Evolutionary conservation across 2,113 vertebrate genomes (phyloP).

Genomic region (Triplophysa siluroides): DNA sequence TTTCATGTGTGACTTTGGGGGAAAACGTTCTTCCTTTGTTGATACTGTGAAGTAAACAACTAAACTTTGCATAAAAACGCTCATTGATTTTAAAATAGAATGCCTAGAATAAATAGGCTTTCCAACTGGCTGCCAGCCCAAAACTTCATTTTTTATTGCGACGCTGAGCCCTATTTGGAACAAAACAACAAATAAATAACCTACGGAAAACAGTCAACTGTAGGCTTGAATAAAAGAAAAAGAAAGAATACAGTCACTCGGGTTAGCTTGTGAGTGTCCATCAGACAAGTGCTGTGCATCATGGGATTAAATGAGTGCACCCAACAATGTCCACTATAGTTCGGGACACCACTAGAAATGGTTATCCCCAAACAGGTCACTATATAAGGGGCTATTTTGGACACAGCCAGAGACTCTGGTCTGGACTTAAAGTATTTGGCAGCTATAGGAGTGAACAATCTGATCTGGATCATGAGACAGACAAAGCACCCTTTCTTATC

Average conservation of each 20-base stretch:
- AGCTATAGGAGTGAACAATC: conserved; percentile 47
- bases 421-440: background rate
- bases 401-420: background rate
- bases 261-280: background rate
- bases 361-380: no score
- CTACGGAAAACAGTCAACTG: background rate
- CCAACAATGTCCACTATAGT: no score
- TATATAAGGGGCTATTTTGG: no score
- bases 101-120: conserved; percentile 5
- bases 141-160: background rate
- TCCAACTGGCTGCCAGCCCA: background rate
- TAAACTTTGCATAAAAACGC: conserved; percentile 17
- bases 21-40: background rate
- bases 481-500: conserved; percentile 73
- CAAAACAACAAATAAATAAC: background rate
- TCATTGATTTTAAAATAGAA: conserved; percentile 6
- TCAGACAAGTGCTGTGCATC: no score
- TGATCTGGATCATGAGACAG: conserved; percentile 54
- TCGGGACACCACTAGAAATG: no score
- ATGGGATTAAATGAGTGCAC: no score
- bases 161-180: background rate
- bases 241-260: background rate
- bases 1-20: conserved; percentile 5
- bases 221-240: conserved; percentile 1
- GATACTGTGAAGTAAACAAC: conserved; percentile 4